Conservation (phyloP, 2,797 vertebrate genomes). For the Scolopax bukidnonensis region DNA sequence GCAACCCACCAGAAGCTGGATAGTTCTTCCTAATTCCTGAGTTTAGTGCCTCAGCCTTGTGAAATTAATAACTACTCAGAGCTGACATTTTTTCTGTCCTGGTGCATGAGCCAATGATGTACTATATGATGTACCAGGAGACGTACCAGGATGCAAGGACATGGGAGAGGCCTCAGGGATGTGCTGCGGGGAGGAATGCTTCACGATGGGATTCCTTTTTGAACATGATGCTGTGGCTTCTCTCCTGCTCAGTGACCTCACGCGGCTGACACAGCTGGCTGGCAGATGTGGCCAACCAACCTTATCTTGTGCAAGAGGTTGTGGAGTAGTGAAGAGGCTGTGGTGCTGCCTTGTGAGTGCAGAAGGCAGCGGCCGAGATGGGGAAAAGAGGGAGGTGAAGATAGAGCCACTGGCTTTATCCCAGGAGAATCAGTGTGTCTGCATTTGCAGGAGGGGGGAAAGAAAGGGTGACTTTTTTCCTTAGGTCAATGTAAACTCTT, state of each 20-base stretch:
- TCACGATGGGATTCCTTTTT: not conserved
- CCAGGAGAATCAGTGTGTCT: not conserved
- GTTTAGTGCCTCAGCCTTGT: not conserved
- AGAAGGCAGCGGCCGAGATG: not conserved
- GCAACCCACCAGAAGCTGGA: not conserved
- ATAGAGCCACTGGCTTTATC: not conserved
- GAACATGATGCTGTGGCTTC: not conserved
- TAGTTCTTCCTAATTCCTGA: not conserved
- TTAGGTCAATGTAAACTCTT: slow-evolving; percentile 19
- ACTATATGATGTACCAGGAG: not conserved
- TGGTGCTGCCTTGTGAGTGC: not conserved
- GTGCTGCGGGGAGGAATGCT: not conserved
- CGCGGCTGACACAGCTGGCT: not conserved
- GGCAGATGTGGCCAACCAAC: not conserved
- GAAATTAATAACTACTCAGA: not conserved
- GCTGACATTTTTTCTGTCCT: not conserved
- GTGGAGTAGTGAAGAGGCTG: not conserved
- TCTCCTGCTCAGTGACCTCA: not conserved
- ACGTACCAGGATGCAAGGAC: not conserved
- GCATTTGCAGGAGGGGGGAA: not conserved
- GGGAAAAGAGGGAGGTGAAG: not conserved
- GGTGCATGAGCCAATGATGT: not conserved
- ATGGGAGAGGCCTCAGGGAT: rapidly evolving
- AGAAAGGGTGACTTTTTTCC: not conserved
- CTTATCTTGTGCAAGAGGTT: not conserved